A percentile compares a stretch with the other conserved stretches of the same genome.
These are phyloP conservation scores for Portevinia maculata DNA, from an alignment of 2,888 invertebrate genomes.

Conservation along the genomic window DNA sequence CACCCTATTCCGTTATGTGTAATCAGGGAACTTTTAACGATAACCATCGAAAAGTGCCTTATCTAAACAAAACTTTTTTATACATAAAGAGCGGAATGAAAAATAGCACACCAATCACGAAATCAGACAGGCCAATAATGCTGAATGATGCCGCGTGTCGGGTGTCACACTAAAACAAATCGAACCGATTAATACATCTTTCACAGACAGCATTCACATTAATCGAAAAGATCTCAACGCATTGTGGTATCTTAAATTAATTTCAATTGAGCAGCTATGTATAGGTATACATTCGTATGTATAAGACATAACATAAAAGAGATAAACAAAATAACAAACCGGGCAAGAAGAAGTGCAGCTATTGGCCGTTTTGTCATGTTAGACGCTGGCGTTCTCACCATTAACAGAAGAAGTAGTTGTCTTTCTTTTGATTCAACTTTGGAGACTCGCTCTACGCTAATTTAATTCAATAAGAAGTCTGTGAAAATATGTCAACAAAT, in stretches of 20 bases:
- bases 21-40: slow-evolving; percentile 50
- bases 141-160: slow-evolving; percentile 7
- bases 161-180: slow-evolving; percentile 34
- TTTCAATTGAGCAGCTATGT: slow-evolving; percentile 33
- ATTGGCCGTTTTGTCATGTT: neutral
- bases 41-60: slow-evolving; percentile 32
- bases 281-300: neutral
- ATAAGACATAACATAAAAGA: slow-evolving; percentile 32
- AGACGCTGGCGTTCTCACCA: slow-evolving; percentile 13
- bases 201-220: slow-evolving; percentile 27
- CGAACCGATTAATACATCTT: slow-evolving; percentile 31
- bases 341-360: slow-evolving; percentile 13
- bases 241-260: slow-evolving; percentile 45
- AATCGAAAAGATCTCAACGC: slow-evolving; percentile 39
- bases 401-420: slow-evolving; percentile 15
- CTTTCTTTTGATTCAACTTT: slow-evolving; percentile 9
- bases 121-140: slow-evolving; percentile 8
- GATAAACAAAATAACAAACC: slow-evolving; percentile 17
- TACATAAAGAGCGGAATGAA: neutral
- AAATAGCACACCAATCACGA: slow-evolving; percentile 37
- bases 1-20: slow-evolving; percentile 10
- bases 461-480: slow-evolving; percentile 69
- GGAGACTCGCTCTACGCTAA: slow-evolving; percentile 35
- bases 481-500: slow-evolving; percentile 59
- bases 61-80: slow-evolving; percentile 33